Base-by-base conservation (phyloP, 2,113 vertebrate genomes). In the Telmatochromis sp. region DNA sequence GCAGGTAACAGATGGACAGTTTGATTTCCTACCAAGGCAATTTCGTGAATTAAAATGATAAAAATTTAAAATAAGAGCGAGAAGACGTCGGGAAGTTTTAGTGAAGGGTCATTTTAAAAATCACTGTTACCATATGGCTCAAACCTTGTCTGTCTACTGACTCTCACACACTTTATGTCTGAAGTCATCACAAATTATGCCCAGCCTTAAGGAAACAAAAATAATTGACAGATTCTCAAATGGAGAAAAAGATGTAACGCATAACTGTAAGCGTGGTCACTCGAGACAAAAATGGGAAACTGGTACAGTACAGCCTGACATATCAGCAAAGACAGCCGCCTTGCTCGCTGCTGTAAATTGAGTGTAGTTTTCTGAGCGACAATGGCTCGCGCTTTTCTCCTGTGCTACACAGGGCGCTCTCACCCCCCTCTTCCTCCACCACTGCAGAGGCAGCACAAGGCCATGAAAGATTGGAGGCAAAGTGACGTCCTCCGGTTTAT, bases 401-500 rank as follows among this genome's bases (percentile, higher is more conserved):
- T 86, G 80, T 58, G 85, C 87, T 82, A 71, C 80, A 87, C 86
- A 55, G 83, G 58, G 35, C 42, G n/a, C 81, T 60, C 80, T 87
- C 28, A 17, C 65, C 50, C 65, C 87, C 83, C 81, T 86, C 85
- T 92, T 63, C 54, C 81, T 93, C 86, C 89, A 87, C 85, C 86
- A 84, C 91, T 93, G 93, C 94, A 93, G 91, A 93, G 87, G 92
- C 94, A 92, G 89, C 88, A 86, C 92, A 92, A 92, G 95, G 94
- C 93, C 94, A 91, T 86, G 88, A 94, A 92, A 94, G 94, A 95
- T 92, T 93, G 94, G 94, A 96, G 93, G 94, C 94, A 94, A 96
- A 94, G 94, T 94, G 93, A 95, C 91, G 85, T 95, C 93, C 91
- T 95, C 93, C 57, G 78, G 93, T 96, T 96, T 95, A 96, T 95